phyloP scores from a whole-genome alignment of 2,888 invertebrate genomes.

The Alviniconcha strummeri region DNA sequence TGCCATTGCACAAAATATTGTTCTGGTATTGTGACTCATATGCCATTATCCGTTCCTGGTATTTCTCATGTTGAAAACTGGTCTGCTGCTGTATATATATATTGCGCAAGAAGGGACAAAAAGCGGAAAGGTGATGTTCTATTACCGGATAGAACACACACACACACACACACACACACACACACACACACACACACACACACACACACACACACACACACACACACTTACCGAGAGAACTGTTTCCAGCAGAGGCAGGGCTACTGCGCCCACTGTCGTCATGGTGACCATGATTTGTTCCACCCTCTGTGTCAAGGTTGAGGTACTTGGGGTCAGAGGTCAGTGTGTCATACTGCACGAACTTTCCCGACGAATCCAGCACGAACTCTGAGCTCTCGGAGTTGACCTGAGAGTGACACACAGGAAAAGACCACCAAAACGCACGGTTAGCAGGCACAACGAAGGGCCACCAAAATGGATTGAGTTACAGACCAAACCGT shows the following conservation, averaged over 20 bases:
- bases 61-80: no score
- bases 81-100: no score
- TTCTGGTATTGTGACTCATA: no score
- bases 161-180: background rate
- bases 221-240: slow-evolving; percentile 50
- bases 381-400: slow-evolving; percentile 64
- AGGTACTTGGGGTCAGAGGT: slow-evolving; percentile 53
- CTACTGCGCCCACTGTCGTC: slow-evolving; percentile 62
- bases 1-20: no score
- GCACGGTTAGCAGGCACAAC: no score
- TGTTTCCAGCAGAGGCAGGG: slow-evolving; percentile 61
- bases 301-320: slow-evolving; percentile 46
- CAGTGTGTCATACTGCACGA: slow-evolving; percentile 58
- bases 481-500: no score
- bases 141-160: no score
- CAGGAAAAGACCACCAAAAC: no score
- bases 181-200: background rate
- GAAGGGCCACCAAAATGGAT: no score
- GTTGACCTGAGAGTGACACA: slow-evolving; percentile 36
- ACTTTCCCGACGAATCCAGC: slow-evolving; percentile 54
- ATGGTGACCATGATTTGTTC: slow-evolving; percentile 37
- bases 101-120: no score
- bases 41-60: no score
- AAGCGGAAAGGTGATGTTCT: no score
- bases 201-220: background rate